Base-by-base conservation (phyloP, 2,888 invertebrate species). In the Lycophotia porphyrea region DNA sequence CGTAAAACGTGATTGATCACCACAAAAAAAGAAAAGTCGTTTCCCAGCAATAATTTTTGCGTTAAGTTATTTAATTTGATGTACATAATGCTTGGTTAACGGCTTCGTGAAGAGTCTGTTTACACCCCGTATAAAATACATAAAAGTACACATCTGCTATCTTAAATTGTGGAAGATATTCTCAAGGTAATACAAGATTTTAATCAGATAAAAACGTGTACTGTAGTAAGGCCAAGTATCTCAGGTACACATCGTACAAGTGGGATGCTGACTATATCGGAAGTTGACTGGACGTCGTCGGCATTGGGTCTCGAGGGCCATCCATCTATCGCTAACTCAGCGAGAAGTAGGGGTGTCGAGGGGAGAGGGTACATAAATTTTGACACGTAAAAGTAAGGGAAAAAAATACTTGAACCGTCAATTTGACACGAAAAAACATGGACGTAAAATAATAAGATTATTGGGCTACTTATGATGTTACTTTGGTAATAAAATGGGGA, bases 261-360 rank as follows among this genome's bases (percentile, higher is more conserved):
- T 65, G 15, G 39, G 63, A 39, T 39, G 52, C 24, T 9, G 70
- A 66, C 58, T 69, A 74, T 75, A 84, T 84, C 76, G 84, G 81
- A 82, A 70, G 66, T 71, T 47, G 81, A 81, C 75, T 82, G 83
- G 79, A 80, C 75, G 70, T 55, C 74, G 64, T 31, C 63, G 76
- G 73, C 70, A 79, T 75, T 81, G 81, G 76, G 7, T 42, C 63
- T 78, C 58, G 42, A 90, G 89, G 52, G 72, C 81, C 84, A 89
- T 88, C 82, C 78, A 88, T 90, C 84, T 66, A 60, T 70, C 72
- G 85, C 82, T 72, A 63, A 71, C 84, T 86, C 84, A 80, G 88
- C 88, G 68, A 67, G 65, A 77, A 27, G 34, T 24, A 83, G 66
- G 83, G 81, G 7, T 76, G 71, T 11, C 34, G 31, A 71, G n/a